Evolutionary conservation across 1,140 invertebrate species (phyloP), one percentile per base, ranked within the genome.

Genomic region (Cheumatopsyche charites): DNA sequence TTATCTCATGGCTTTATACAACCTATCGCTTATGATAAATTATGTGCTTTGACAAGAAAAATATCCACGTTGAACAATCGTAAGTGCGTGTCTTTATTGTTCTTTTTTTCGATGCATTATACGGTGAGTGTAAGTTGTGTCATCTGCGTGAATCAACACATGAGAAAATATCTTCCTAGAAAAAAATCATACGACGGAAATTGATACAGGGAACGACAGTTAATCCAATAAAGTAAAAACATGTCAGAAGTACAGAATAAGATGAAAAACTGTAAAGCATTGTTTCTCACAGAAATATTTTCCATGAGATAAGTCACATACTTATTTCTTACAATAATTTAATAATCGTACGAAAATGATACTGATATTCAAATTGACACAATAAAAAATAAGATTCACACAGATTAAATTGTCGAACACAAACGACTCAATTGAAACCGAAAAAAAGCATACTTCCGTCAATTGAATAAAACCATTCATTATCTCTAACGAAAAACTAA

Each of bases 21-120:
- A 36, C 9, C 29, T 36, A 9, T 3, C 3, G 29, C 29, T 36
- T 36, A 36, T 36, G 29, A 36, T 36, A n/a, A n/a, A n/a, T 36
- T 36, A 36, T 36, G 29, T 36, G 29, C 29, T 36, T 36, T 4
- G 29, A 4, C 29, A 4, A n/a, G 3, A 36, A 3, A 36, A 36
- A 36, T 36, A 36, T 36, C 29, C 29, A 52, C 47, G 15, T 19
- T 15, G 19, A 52, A 52, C 47, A 52, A 52, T 52, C 47, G 47
- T 52, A 19, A 19, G 47, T 52, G 47, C 47, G 15, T 52, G 5
- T 52, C 13, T 52, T 17, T 52, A 52, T 52, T 52, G 47, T 52
- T 52, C 47, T 52, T 52, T 52, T 19, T 52, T 52, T 52, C 47
- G 47, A 17, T 19, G 47, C 15, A 52, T 52, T 52, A 52, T 52